Conservation (phyloP, 2,888 invertebrate genomes). For the Drosophila villosipedis region DNA sequence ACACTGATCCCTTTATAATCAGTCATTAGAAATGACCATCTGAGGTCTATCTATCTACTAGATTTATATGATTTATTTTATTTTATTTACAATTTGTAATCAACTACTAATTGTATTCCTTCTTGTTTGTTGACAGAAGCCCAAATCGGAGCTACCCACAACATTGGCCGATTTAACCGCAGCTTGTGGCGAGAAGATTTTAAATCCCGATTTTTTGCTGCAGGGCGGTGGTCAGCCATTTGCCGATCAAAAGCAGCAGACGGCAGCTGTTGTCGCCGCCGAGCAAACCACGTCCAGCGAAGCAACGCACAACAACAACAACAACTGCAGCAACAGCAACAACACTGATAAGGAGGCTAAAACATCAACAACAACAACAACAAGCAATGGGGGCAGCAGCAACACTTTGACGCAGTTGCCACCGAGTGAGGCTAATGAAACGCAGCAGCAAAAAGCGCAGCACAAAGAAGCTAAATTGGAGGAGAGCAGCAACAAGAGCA, state of each 20-base stretch:
- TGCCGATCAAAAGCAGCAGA: constrained; percentile 85
- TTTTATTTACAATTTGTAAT: background rate
- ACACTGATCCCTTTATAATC: background rate
- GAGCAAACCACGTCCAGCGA: constrained; percentile 32
- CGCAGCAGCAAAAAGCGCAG: constrained; percentile 37
- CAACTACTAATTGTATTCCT: background rate
- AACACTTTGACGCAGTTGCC: constrained; percentile 36
- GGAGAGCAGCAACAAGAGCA: constrained; percentile 23
- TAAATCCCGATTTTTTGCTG: constrained; percentile 91
- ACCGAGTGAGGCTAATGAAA: constrained; percentile 47
- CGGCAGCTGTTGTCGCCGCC: constrained; percentile 4
- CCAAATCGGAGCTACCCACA: constrained; percentile 86
- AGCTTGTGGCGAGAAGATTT: constrained; percentile 92
- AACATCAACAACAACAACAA: constrained; percentile 43
- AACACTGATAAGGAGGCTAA: constrained; percentile 67
- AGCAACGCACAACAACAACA: constrained; percentile 44
- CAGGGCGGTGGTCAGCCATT: constrained; percentile 91
- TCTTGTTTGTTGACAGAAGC: constrained; percentile 41
- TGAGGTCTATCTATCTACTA: background rate
- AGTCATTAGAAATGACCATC: background rate
- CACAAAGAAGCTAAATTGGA: constrained; percentile 73
- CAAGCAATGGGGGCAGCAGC: constrained; percentile 46
- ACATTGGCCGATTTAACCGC: constrained; percentile 91
- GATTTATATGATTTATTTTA: background rate
- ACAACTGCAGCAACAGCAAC: constrained; percentile 35